Conservation (phyloP, 2,888 invertebrate species). For the Mechanitis messenoides region DNA sequence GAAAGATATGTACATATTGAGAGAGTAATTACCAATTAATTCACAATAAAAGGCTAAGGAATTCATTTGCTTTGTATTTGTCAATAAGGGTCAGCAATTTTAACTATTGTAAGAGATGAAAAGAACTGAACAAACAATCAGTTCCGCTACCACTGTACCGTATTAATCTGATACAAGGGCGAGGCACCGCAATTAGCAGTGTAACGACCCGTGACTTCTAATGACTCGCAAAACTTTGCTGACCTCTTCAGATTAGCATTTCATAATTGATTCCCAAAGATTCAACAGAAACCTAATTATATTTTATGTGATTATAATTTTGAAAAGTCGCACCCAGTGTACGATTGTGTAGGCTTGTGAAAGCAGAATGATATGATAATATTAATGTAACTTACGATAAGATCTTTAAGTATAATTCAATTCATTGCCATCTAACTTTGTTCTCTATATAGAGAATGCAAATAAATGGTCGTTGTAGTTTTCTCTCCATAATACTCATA, state of each 20-base stretch:
- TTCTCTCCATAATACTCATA: background rate
- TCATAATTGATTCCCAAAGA: constrained; percentile 23
- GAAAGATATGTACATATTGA: no score
- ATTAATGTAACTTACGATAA: no score
- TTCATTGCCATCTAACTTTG: no score
- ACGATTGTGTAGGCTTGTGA: no score
- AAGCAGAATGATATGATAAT: background rate
- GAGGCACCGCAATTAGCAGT: constrained; percentile 60
- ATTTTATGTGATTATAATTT: background rate
- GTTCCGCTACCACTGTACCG: constrained; percentile 23
- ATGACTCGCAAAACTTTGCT: constrained; percentile 54
- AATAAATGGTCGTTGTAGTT: no score
- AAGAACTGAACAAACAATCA: background rate
- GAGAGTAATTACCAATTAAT: no score
- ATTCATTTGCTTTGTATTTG: no score
- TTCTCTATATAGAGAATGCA: no score
- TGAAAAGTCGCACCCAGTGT: background rate
- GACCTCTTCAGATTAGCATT: constrained; percentile 29
- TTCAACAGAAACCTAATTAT: constrained; percentile 8
- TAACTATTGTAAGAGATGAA: no score
- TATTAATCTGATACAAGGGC: constrained; percentile 55
- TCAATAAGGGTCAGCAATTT: no score
- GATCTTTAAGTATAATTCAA: no score
- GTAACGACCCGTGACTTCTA: constrained; percentile 54
- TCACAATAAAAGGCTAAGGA: no score